Conservation (phyloP, 2,797 vertebrate species). For the Alosa sapidissima region DNA sequence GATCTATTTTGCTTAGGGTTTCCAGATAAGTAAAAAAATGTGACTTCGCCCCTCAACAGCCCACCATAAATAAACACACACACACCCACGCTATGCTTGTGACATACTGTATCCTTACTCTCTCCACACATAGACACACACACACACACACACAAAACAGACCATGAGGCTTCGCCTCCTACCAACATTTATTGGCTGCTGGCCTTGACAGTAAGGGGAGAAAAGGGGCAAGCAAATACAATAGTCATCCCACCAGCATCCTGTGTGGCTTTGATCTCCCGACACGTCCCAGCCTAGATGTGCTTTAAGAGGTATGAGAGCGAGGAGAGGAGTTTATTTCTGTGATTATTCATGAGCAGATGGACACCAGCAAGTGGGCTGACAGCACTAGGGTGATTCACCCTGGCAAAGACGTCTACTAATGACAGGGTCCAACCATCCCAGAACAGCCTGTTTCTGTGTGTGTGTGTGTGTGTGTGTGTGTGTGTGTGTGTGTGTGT, state of each 20-base stretch:
- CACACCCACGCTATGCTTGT: neutral
- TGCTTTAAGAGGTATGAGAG: neutral
- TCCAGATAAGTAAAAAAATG: neutral
- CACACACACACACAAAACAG: neutral
- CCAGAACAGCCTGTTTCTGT: conserved; percentile 10
- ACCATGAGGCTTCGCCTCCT: neutral
- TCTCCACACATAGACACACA: neutral
- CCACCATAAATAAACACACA: neutral
- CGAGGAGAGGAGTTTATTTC: conserved; percentile 20
- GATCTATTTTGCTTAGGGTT: neutral
- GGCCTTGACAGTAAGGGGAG: neutral
- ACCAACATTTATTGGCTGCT: neutral
- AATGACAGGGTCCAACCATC: conserved; percentile 32
- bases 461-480: conserved; percentile 12
- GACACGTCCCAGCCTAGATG: neutral
- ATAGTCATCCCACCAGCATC: neutral
- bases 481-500: conserved; percentile 16
- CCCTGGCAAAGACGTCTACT: conserved; percentile 29
- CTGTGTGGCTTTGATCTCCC: neutral
- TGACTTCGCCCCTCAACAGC: neutral
- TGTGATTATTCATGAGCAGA: conserved; percentile 52
- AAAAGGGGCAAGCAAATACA: neutral
- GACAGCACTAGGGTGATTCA: conserved; percentile 49
- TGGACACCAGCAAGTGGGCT: conserved; percentile 48
- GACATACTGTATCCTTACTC: neutral